Base-by-base conservation (phyloP, 1,140 invertebrate genomes). In the Zaprionus tsacasi region DNA sequence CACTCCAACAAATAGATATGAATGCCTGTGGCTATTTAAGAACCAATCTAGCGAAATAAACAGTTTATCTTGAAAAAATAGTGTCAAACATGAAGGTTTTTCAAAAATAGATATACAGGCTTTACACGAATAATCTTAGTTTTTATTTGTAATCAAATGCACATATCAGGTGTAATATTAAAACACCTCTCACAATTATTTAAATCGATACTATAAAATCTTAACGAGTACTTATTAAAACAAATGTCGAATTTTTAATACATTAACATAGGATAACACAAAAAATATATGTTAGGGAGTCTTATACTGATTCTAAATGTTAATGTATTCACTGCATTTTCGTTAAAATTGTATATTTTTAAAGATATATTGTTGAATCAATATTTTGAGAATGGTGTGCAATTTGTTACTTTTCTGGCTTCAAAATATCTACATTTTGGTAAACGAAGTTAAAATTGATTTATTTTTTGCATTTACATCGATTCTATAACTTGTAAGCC, bases 141-240 rank as follows among this genome's bases (percentile, higher is more conserved):
- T 57, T 74, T 70, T 70, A 61, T 74, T 69, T 74, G 52, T 74
- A 63, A 58, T 63, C 52, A 70, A 70, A 70, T 74, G 66, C 71
- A 74, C 68, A 74, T 61, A 63, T 43, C 70, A 56, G 66, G 71
- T 70, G 65, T 48, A 67, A 74, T 38, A 74, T 74, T 55, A 74
- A 70, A 48, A 63, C 58, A 70, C 71, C 71, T 5, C 70, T 69
- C 68, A 70, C 36, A 73, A 68, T 74, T 74, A 74, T 63, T 63
- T 70, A 63, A 57, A 58, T 70, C 58, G 43, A 57, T 70, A 43
- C 66, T 74, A 74, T 54, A 70, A 50, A 70, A 57, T 63, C 71
- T 70, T 70, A 70, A 30, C 43, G 54, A 55, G 45, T 74, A 73
- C 50, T 55, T 54, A 50, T 58, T 52, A 50, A 50, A 60, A 45